These are phyloP conservation scores for Notolepis coatsorum DNA, from an alignment of 2,797 vertebrate genomes.

Conservation along the genomic window DNA sequence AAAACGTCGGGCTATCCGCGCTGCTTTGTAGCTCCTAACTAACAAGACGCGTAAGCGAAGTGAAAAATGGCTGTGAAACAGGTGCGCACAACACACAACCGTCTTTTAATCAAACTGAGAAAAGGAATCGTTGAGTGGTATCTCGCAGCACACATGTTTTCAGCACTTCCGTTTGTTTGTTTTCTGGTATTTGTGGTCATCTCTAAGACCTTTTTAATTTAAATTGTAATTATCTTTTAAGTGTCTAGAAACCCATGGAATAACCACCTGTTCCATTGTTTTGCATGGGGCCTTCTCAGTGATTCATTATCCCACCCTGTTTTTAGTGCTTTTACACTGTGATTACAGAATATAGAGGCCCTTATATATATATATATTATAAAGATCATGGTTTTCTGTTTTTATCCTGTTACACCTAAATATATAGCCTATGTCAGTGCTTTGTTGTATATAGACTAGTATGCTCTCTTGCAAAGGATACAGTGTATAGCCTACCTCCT, in stretches of 20 bases:
- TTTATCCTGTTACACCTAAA: no score
- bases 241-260: background rate
- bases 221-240: background rate
- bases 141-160: no score
- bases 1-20: constrained; percentile 13
- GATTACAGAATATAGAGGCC: no score
- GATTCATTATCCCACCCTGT: background rate
- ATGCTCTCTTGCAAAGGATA: no score
- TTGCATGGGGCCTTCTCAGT: background rate
- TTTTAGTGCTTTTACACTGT: background rate
- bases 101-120: no score
- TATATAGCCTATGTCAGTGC: no score
- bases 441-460: no score
- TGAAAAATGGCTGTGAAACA: background rate
- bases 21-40: constrained; percentile 5
- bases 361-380: no score
- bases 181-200: background rate
- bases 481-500: no score
- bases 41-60: constrained; percentile 5
- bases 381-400: no score
- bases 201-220: background rate
- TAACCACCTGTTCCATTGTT: background rate
- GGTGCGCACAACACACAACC: background rate
- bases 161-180: background rate
- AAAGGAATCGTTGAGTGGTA: no score